A percentile compares a stretch with the other conserved stretches of the same genome.
Evolutionary conservation across 2,888 invertebrate species (phyloP).

Genomic region (Chrysotoxum bicinctum): DNA sequence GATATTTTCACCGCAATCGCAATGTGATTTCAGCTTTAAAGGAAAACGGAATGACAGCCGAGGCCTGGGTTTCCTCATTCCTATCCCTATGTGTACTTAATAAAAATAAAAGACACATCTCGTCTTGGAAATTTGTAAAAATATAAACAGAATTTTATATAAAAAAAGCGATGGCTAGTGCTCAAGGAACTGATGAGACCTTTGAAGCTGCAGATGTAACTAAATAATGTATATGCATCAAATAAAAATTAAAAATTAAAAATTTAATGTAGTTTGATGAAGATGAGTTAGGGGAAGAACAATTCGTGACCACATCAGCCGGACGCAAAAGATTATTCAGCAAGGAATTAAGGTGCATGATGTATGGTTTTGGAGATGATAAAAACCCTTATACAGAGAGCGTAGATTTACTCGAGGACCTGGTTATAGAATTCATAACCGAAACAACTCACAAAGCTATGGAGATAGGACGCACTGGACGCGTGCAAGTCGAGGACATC

Average conservation of each 20-base stretch:
- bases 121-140: neutral
- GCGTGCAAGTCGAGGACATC: conserved; percentile 99
- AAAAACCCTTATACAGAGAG: conserved; percentile 99
- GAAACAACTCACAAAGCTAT: conserved; percentile 97
- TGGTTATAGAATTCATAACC: conserved; percentile 98
- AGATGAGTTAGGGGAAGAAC: conserved; percentile 87
- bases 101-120: too few species aligned
- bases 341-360: conserved; percentile 97
- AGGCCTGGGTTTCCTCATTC: too few species aligned
- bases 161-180: conserved; percentile 29
- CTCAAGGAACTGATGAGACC: conserved; percentile 75
- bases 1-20: too few species aligned
- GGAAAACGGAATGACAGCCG: too few species aligned
- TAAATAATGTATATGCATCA: neutral
- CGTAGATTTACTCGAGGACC: conserved; percentile 97
- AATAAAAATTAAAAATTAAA: neutral
- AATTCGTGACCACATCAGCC: conserved; percentile 86
- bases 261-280: conserved; percentile 78
- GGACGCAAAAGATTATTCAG: conserved; percentile 93
- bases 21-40: too few species aligned
- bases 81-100: too few species aligned
- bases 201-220: conserved; percentile 78
- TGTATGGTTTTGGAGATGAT: conserved; percentile 99
- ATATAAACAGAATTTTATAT: neutral
- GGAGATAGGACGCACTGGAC: conserved; percentile 97